These are phyloP conservation scores for Oegoconia quadripuncta DNA, from an alignment of 2,888 invertebrate species.

Conservation along the genomic window DNA sequence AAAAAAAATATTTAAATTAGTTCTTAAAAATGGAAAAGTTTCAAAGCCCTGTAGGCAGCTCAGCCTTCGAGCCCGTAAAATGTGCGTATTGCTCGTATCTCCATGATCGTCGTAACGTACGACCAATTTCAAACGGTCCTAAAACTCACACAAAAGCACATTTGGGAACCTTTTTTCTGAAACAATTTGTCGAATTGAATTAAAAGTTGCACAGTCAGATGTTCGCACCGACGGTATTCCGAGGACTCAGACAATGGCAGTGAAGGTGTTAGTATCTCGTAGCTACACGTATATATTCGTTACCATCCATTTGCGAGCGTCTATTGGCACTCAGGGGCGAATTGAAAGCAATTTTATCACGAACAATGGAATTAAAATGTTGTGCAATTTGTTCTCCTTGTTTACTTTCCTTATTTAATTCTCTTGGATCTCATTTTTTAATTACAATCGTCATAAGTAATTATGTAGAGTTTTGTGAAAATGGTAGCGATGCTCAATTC, in stretches of 20 bases:
- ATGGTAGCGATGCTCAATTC: too few relatives aligned
- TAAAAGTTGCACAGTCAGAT: neutral
- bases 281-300: neutral
- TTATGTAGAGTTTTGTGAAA: too few relatives aligned
- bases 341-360: neutral
- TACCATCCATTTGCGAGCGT: neutral
- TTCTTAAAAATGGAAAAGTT: too few relatives aligned
- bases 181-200: conserved; percentile 1
- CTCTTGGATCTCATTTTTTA: too few relatives aligned
- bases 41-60: too few relatives aligned
- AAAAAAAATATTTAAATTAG: too few relatives aligned
- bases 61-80: too few relatives aligned
- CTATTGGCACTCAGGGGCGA: neutral
- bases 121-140: neutral
- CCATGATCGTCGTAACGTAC: too few relatives aligned
- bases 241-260: too few relatives aligned
- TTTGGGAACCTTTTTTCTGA: neutral
- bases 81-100: too few relatives aligned
- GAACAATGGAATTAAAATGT: neutral
- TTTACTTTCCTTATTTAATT: neutral
- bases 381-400: neutral
- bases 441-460: too few relatives aligned
- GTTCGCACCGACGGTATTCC: neutral
- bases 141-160: neutral
- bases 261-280: too few relatives aligned